Evolutionary conservation across 2,113 vertebrate species (phyloP).

Genomic region (Coracopsis vasa): DNA sequence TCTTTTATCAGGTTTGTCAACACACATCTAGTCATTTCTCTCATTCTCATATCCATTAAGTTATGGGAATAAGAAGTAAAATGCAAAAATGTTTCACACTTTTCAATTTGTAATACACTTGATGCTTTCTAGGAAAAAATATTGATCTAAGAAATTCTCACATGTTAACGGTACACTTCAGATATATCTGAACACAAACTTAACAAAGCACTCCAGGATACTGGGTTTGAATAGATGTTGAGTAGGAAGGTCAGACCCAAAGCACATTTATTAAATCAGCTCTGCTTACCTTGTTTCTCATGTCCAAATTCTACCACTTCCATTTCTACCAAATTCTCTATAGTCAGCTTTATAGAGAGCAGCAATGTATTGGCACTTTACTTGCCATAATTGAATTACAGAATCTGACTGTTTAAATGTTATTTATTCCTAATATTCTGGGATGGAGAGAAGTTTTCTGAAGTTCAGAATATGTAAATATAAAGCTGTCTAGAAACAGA

Average conservation of each 20-base stretch:
- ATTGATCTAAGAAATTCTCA: neutral
- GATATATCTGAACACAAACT: neutral
- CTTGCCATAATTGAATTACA: neutral
- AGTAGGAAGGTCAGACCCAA: neutral
- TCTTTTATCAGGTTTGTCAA: slow-evolving; percentile 86
- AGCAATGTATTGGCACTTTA: neutral
- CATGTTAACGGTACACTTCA: neutral
- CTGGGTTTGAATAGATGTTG: neutral
- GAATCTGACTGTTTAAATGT: neutral
- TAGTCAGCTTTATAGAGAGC: neutral
- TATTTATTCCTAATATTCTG: neutral
- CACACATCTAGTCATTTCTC: neutral
- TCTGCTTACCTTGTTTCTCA: neutral
- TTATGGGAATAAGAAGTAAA: neutral
- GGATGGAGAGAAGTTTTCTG: no score
- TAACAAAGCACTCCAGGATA: neutral
- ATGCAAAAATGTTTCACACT: neutral
- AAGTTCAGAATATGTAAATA: accelerated
- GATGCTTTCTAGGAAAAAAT: neutral
- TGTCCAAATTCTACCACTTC: neutral
- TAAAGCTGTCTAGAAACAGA: neutral
- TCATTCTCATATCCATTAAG: neutral
- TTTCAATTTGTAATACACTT: neutral
- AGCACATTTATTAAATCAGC: neutral
- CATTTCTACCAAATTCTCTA: neutral